These are phyloP conservation scores for Halictus ligatus DNA, from an alignment of 2,888 invertebrate genomes.

Conservation along the genomic window DNA sequence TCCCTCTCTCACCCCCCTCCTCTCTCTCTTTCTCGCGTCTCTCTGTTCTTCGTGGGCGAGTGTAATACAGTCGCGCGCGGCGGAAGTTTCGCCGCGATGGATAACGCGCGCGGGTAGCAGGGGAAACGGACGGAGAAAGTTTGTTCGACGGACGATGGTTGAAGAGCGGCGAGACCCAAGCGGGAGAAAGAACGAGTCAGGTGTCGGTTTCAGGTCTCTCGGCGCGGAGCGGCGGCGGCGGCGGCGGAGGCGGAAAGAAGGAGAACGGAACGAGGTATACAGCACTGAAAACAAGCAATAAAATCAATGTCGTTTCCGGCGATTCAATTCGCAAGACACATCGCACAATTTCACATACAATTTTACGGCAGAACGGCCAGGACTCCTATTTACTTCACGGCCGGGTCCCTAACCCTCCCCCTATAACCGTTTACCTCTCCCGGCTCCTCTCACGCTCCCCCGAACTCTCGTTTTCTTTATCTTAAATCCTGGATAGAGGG, in stretches of 20 bases:
- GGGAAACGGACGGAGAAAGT: slow-evolving; percentile 22
- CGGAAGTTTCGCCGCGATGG: slow-evolving; percentile 26
- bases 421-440: slow-evolving; percentile 60
- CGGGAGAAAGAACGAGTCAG: neutral
- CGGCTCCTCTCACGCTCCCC: slow-evolving; percentile 32
- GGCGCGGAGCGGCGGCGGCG: neutral
- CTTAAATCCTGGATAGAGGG: slow-evolving; percentile 58
- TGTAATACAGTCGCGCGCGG: slow-evolving; percentile 27
- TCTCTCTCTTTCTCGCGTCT: neutral
- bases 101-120: slow-evolving; percentile 1
- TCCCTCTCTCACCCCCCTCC: neutral
- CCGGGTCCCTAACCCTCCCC: slow-evolving; percentile 73
- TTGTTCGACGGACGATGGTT: slow-evolving; percentile 26
- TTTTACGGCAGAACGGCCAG: slow-evolving; percentile 84
- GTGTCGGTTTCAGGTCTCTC: slow-evolving; percentile 11
- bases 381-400: slow-evolving; percentile 83
- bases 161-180: neutral
- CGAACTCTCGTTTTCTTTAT: slow-evolving; percentile 37
- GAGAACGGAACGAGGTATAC: slow-evolving; percentile 62
- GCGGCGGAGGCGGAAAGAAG: slow-evolving; percentile 25
- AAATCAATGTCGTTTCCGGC: slow-evolving; percentile 85
- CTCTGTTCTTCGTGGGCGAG: neutral
- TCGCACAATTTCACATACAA: slow-evolving; percentile 85
- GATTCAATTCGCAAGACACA: slow-evolving; percentile 84
- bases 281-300: slow-evolving; percentile 83